phyloP scores from a whole-genome alignment of 2,888 invertebrate species.

The Auanema freiburgensis region DNA sequence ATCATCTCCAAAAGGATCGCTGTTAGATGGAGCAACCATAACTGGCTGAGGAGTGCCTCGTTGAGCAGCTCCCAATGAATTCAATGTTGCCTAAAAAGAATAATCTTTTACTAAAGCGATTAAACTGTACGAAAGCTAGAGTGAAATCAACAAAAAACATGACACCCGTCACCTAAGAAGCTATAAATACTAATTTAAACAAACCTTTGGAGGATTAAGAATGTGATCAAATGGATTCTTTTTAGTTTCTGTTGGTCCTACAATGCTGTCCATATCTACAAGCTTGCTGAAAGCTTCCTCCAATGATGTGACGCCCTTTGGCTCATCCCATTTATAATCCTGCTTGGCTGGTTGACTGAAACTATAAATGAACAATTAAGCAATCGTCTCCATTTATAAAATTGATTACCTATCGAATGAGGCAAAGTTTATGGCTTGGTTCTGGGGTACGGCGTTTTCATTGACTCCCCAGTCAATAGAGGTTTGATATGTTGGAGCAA shows the following conservation, averaged over 20 bases:
- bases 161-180: not conserved
- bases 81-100: slow-evolving; percentile 36
- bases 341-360: slow-evolving; percentile 12
- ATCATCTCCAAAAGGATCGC: slow-evolving; percentile 49
- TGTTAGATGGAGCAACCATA: slow-evolving; percentile 13
- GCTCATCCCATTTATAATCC: slow-evolving; percentile 29
- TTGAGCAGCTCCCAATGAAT: slow-evolving; percentile 21
- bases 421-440: slow-evolving; percentile 39
- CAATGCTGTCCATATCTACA: slow-evolving; percentile 61
- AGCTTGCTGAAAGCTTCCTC: slow-evolving; percentile 62
- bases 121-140: no score
- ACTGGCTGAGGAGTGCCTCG: slow-evolving; percentile 7
- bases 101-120: slow-evolving; percentile 2
- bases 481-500: not conserved
- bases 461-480: slow-evolving; percentile 26
- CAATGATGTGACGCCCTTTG: slow-evolving; percentile 50
- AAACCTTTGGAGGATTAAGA: slow-evolving; percentile 60
- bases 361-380: not conserved
- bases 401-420: slow-evolving; percentile 27
- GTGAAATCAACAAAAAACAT: not conserved
- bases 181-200: not conserved
- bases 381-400: not conserved
- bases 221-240: slow-evolving; percentile 63
- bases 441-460: slow-evolving; percentile 44
- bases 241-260: slow-evolving; percentile 50